Percentiles rank a stretch among this genome's conserved stretches.
These are phyloP conservation scores for Percina caprodes DNA, from an alignment of 2,113 vertebrate species.

Conservation along the genomic window DNA sequence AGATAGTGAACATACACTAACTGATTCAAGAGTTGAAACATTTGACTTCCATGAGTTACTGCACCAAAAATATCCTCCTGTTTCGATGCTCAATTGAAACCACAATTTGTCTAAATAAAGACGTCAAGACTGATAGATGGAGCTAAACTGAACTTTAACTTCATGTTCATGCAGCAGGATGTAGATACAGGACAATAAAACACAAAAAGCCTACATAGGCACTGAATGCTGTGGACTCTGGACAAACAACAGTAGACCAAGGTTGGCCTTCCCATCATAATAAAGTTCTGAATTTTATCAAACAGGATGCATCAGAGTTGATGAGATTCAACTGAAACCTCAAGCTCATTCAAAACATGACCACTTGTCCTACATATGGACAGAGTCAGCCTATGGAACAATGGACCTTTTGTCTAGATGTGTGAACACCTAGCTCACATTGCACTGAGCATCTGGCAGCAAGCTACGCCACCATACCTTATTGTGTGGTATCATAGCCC, in stretches of 20 bases:
- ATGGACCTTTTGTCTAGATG: constrained; percentile 38
- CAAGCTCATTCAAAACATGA: constrained; percentile 19
- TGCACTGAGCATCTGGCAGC: constrained; percentile 48
- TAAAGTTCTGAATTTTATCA: constrained; percentile 11
- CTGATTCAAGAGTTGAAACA: too few species aligned
- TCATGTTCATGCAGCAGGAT: too few species aligned
- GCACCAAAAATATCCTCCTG: too few species aligned
- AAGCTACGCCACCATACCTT: constrained; percentile 41
- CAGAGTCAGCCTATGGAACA: constrained; percentile 53
- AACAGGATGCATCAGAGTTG: constrained; percentile 39
- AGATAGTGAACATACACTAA: too few species aligned
- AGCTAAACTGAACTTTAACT: neutral
- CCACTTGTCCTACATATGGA: constrained; percentile 51
- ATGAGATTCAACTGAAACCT: constrained; percentile 27
- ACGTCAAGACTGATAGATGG: constrained; percentile 2
- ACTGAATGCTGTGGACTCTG: too few species aligned
- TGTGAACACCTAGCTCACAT: constrained; percentile 26
- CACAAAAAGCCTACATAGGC: too few species aligned
- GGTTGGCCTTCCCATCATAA: too few species aligned
- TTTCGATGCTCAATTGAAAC: neutral
- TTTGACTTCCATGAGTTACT: too few species aligned
- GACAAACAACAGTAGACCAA: too few species aligned
- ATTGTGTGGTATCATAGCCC: constrained; percentile 56
- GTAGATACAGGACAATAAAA: too few species aligned
- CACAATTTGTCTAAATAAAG: neutral